Percentiles rank a stretch among this genome's conserved stretches.
Conservation (phyloP, 2,797 vertebrate species). For the Labroides dimidiatus region DNA sequence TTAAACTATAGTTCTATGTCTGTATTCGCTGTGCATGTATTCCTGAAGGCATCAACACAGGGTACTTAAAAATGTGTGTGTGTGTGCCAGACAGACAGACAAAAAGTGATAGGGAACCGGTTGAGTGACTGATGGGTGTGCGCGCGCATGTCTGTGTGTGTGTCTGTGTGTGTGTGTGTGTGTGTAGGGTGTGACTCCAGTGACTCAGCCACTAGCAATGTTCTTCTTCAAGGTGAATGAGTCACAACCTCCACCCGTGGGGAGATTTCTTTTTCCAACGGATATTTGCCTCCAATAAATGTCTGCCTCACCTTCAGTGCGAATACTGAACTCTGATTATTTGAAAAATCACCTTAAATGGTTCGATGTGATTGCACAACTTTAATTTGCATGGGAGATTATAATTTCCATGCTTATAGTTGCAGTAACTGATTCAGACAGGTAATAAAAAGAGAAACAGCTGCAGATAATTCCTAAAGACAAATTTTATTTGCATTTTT, state of each 20-base stretch:
- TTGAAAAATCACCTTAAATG: background rate
- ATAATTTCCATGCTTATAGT: background rate
- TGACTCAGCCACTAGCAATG: conserved; percentile 85
- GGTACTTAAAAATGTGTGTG: background rate
- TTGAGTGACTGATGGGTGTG: conserved; percentile 78
- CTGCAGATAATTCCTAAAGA: background rate
- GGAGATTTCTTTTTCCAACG: conserved; percentile 55
- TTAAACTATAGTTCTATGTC: background rate
- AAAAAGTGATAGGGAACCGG: conserved; percentile 64
- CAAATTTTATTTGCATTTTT: conserved; percentile 20
- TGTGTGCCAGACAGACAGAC: background rate
- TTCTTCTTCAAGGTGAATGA: conserved; percentile 85
- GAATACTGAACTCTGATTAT: background rate
- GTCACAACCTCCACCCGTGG: conserved; percentile 70
- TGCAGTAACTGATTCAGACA: background rate
- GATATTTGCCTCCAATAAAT: conserved; percentile 38
- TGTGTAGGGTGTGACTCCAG: conserved; percentile 75
- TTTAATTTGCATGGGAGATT: background rate
- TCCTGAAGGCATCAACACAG: conserved; percentile 14
- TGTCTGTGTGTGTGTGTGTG: conserved; percentile 79
- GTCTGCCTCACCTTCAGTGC: conserved; percentile 16
- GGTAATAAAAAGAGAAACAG: background rate
- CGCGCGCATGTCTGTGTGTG: conserved; percentile 79
- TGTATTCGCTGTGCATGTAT: background rate
- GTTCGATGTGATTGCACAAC: background rate